Base-by-base conservation (phyloP, 2,797 vertebrate genomes). In the Silurus aristotelis region DNA sequence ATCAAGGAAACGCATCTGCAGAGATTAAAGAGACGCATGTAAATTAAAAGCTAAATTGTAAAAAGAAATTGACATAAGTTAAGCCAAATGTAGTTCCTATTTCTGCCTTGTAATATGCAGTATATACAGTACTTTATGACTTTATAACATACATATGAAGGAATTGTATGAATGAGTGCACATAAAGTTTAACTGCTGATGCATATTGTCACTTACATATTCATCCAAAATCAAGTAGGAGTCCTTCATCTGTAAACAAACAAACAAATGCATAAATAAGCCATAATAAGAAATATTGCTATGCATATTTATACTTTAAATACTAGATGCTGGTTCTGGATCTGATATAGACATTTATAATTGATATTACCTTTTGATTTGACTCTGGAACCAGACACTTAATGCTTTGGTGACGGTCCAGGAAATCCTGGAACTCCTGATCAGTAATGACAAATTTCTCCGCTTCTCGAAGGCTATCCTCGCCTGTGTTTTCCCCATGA, bases 191-290 rank as follows among this genome's bases (percentile, higher is more conserved):
- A 22, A 68, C 46, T 2, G 58, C 73, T 20, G 25, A 58, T 31
- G 27, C 31, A 58, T 77, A 58, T 3, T 38, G 5, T 77, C 25
- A 58, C 98, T 97, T 95, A 99, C 98, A 46, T 98, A 99, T 96
- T 99, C 98, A 93, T 99, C 98, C 92, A 99, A 93, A 92, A 99
- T 97, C 83, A 99, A 94, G 87, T 99, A 99, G 48, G 97, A 99
- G 90, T 99, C 97, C 90, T 96, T 97, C 98, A 99, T 99, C 98
- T 99, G 94, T 92, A 87, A 72, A 9, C 48, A 75, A 20, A 72
- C 82, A 27, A 83, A 63, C 12, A 76, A 85, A 83, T 31, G 31
- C 31, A 31, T 5, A 55, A 46, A 43, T 5, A 56, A 48, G 43
- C 17, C 7, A 2, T 48, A 66, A 19, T 66, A 6, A 52, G 12